Evolutionary conservation across 2,797 vertebrate genomes (phyloP), one percentile per base, ranked within the genome.

Genomic region (Leptodactylus fallax): DNA sequence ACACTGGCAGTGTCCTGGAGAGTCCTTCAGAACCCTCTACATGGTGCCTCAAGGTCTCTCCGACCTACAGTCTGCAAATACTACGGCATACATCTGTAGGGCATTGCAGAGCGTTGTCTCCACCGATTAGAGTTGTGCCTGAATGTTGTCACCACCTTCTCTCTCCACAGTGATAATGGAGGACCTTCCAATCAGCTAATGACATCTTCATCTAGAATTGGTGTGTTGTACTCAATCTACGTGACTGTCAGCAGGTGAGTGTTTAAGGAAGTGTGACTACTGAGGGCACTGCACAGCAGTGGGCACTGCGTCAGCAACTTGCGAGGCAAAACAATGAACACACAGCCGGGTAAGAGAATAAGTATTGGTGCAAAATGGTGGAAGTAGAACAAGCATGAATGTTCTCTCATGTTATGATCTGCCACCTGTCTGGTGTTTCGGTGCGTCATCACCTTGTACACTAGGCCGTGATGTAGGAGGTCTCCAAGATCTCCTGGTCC

Each of bases 171-270:
- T 79, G 84, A 89, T 14, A 86, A 89, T 27, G 65, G 78, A 23
- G 79, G 53, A 19, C 0, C 16, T 1, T 6, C 6, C n/a, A 78
- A 8, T 13, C 51, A 91, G 10, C 84, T 92, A 79, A 93, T 91
- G 0, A 87, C 90, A 25, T 91, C 88, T 90, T 89, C 0, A 0
- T 91, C 89, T 88, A 71, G 4, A 16, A 92, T 97, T 53, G 90
- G 91, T 7, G 96, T 97, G 60, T 96, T 96, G 82, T 97, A 96
- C 6, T 93, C 94, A 19, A 91, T 97, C 91, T 94, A 93, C 85
- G 3, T 95, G 14, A 91, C 93, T 36, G 85, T 96, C 63, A 91
- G 69, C 90, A 93, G 92, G 95, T 96, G 21, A 84, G 36, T 4
- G 4, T 36, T n/a, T 36, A 36, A 36, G 36, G 36, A 36, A 1